Evolutionary conservation across 2,888 invertebrate genomes (phyloP), one percentile per base, ranked within the genome.

Genomic region (Stenodema calcarata): DNA sequence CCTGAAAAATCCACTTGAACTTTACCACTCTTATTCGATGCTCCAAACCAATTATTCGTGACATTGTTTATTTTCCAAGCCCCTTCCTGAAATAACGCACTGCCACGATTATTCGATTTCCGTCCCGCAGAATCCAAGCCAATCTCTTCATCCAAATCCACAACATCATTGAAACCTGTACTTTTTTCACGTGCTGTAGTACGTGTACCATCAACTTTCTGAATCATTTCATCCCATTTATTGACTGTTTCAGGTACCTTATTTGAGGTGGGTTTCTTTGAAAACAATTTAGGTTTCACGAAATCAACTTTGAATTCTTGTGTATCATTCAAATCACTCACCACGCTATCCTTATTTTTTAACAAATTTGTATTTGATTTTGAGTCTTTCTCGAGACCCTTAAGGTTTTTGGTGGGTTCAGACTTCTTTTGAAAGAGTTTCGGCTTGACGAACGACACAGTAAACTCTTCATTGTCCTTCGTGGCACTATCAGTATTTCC

Each of bases 371-470:
- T 54, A 2, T 3, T 18, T 54, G 54, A n/a, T 11, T 4, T n/a
- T 4, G 7, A 69, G 69, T 28, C 23, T 69, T 28, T 27, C 69
- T 18, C 16, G 27, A 16, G 18, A 54, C 18, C 4, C 18, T 3
- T n/a, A 4, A 11, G 11, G 9, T 28, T 11, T 18, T 69, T 69
- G 27, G 2, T 7, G 69, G 18, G 2, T 11, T 69, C 23, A 4
- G 69, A 23, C 23, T 54, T 69, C 23, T 18, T 30, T 12, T 62
- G 62, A 35, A 73, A 73, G 11, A 80, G 16, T 50, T 80, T 80
- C 6, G 80, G 80, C 30, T 80, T 80, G 50, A 80, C 80, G 30
- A 80, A 80, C 16, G 80, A 54, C 54, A 80, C 80, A 14, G 80
- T 28, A 18, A 80, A 80, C 3, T 12, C 3, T 12, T 12, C 30